phyloP scores from a whole-genome alignment of 2,888 invertebrate genomes.

The Allygus modestus region DNA sequence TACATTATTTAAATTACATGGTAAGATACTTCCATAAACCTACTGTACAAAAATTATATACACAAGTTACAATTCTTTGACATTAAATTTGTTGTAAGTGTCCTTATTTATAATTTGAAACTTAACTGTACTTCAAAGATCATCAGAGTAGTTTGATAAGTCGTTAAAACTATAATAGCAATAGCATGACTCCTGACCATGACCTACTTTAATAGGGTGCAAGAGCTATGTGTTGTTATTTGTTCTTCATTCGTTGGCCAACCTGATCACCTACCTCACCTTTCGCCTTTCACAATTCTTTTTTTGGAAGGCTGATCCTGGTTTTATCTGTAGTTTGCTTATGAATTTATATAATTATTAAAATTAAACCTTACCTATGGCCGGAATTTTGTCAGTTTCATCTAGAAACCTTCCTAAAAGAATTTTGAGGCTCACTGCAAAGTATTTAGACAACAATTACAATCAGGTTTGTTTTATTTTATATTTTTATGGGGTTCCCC shows the following conservation, averaged over 20 bases:
- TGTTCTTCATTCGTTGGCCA: slow-evolving; percentile 9
- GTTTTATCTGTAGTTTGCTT: neutral
- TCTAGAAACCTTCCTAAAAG: slow-evolving; percentile 58
- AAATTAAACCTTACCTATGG: slow-evolving; percentile 44
- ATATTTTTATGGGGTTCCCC: slow-evolving; percentile 21
- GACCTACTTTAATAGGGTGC: no score
- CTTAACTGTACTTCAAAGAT: no score
- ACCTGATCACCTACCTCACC: slow-evolving; percentile 17
- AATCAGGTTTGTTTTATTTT: slow-evolving; percentile 54
- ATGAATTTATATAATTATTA: slow-evolving; percentile 42
- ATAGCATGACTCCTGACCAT: no score
- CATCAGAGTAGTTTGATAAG: no score
- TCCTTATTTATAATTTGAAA: no score
- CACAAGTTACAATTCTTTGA: no score
- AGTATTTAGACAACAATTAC: slow-evolving; percentile 47
- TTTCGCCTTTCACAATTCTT: slow-evolving; percentile 55
- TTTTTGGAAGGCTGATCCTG: slow-evolving; percentile 52
- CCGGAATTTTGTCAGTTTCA: slow-evolving; percentile 59
- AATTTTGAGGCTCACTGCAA: slow-evolving; percentile 50
- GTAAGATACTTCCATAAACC: no score
- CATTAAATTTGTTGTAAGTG: no score
- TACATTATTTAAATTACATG: no score
- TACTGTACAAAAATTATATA: no score
- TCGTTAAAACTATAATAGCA: no score
- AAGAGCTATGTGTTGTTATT: no score